Evolutionary conservation across 2,888 invertebrate species (phyloP).

Genomic region (Xanthorhoe spadicearia): DNA sequence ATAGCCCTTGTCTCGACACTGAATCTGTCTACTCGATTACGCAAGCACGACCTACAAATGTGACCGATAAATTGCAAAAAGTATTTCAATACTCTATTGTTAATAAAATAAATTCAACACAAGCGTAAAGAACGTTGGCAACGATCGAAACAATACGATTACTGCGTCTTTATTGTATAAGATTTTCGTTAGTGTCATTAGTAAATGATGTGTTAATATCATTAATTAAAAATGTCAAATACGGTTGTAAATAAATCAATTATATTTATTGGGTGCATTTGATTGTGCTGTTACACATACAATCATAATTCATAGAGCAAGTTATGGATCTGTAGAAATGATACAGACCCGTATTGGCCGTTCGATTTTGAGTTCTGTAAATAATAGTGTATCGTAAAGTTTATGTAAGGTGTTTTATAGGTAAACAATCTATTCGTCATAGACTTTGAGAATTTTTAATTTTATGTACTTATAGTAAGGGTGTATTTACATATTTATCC

Average conservation of each 20-base stretch:
- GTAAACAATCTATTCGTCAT: no score
- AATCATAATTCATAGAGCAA: no score
- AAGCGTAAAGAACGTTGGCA: constrained; percentile 4
- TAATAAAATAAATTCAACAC: constrained; percentile 24
- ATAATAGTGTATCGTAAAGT: no score
- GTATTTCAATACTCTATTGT: constrained; percentile 20
- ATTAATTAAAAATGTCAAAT: not conserved
- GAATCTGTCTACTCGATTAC: constrained; percentile 10
- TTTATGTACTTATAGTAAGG: no score
- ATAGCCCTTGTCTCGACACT: constrained; percentile 7
- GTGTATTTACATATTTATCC: no score
- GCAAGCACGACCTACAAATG: constrained; percentile 17
- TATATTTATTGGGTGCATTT: not conserved
- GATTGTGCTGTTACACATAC: no score
- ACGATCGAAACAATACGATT: constrained; percentile 15
- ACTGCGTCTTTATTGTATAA: constrained; percentile 19
- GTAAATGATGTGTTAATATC: not conserved
- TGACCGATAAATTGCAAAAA: constrained; percentile 13
- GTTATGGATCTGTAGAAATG: no score
- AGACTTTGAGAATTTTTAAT: no score
- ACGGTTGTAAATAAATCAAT: not conserved
- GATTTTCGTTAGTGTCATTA: constrained; percentile 13
- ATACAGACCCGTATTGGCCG: no score
- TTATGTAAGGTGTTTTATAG: no score
- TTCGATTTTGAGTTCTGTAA: no score